Base-by-base conservation (phyloP, 2,888 invertebrate species). In the Norana najaformis region DNA sequence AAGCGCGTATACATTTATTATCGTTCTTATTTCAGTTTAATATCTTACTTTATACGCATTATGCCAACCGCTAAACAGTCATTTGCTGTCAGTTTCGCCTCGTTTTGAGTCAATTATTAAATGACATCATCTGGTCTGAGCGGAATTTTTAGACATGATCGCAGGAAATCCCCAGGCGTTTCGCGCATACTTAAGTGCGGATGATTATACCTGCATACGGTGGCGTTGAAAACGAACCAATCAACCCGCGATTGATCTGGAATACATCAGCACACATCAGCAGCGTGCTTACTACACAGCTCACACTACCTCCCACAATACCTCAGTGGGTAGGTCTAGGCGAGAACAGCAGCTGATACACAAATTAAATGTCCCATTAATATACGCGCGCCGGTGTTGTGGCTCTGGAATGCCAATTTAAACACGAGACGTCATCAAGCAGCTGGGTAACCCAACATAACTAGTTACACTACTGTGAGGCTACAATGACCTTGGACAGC, bases 111-210 rank as follows among this genome's bases (percentile, higher is more conserved):
- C n/a, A 69, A 11, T 69, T 69, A 69, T 69, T 69, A 30, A 30
- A 16, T n/a, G 69, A n/a, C 69, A n/a, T n/a, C n/a, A n/a, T 8
- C 30, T 69, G 30, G 69, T 69, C 69, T 8, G 8, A 69, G n/a
- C n/a, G 69, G 69, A 69, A n/a, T 69, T 47, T 69, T 69, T 69
- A n/a, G n/a, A 69, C 69, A 69, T 69, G 69, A 69, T 69, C n/a
- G 69, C 11, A n/a, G 69, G 69, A 69, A 69, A 69, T 69, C 11
- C 69, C 69, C 69, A 23, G 69, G 3, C 5, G 20, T 69, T 69
- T 30, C n/a, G 69, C 30, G 69, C 69, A 69, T 69, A 69, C 11
- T n/a, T 8, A n/a, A 69, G n/a, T 69, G 47, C 23, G 1, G 47
- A 16, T n/a, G 13, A 69, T 69, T n/a, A 30, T n/a, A 69, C 30